These are phyloP conservation scores for Athene noctua DNA, from an alignment of 2,113 vertebrate species.

Conservation along the genomic window DNA sequence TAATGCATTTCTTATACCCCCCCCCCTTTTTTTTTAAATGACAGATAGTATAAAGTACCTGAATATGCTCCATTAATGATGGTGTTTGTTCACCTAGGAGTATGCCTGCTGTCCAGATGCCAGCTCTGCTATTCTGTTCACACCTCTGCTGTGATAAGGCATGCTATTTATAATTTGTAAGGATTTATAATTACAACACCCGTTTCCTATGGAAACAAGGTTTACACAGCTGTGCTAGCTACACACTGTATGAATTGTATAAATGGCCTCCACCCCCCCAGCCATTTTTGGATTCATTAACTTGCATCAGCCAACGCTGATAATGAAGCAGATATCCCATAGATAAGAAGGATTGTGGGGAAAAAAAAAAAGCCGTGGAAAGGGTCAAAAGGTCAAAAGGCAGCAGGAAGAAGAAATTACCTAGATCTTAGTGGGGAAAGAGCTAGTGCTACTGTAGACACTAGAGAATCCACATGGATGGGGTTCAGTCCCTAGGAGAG, in stretches of 20 bases:
- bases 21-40: not conserved
- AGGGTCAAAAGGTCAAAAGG: not conserved
- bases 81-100: not conserved
- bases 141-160: not conserved
- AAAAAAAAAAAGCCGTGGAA: not conserved
- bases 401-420: not conserved
- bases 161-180: slow-evolving; percentile 22
- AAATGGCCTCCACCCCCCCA: not conserved
- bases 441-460: not conserved
- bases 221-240: slow-evolving; percentile 23
- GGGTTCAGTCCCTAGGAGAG: not conserved
- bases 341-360: not conserved
- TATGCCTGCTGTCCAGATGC: not conserved
- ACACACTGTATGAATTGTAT: not conserved
- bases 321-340: not conserved
- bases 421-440: not conserved
- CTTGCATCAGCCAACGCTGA: not conserved
- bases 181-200: slow-evolving; percentile 23
- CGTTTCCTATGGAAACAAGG: not conserved
- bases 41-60: not conserved
- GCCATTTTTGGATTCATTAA: not conserved
- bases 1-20: not conserved
- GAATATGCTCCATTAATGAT: not conserved
- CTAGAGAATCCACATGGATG: not conserved
- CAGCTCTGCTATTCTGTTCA: slow-evolving; percentile 25